phyloP scores from a whole-genome alignment of 2,113 vertebrate genomes.

The Equus przewalskii region DNA sequence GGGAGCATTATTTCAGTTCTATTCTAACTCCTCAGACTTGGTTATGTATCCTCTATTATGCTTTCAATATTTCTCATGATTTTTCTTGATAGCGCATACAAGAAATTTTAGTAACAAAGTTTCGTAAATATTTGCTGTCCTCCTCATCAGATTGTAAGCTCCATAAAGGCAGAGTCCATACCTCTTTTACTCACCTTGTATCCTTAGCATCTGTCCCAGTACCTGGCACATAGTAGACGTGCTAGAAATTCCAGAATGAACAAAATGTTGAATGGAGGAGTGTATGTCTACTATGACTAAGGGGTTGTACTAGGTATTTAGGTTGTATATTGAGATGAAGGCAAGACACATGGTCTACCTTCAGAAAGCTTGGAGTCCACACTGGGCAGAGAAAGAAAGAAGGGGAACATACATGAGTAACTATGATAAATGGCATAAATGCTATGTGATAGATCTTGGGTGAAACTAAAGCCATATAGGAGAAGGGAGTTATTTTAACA shows the following conservation, averaged over 20 bases:
- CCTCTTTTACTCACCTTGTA: neutral
- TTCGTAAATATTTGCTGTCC: neutral
- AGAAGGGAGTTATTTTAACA: neutral
- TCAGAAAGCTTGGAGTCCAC: neutral
- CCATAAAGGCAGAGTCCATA: neutral
- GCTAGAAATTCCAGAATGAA: neutral
- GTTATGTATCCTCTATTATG: neutral
- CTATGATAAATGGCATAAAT: neutral
- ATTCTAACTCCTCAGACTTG: neutral
- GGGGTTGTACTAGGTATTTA: neutral
- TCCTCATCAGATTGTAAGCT: neutral
- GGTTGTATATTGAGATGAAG: neutral
- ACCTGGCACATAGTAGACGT: neutral
- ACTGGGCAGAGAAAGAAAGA: neutral
- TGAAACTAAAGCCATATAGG: neutral
- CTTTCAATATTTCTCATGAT: neutral
- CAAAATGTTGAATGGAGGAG: neutral
- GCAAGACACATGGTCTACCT: neutral
- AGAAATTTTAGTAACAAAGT: neutral
- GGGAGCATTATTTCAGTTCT: conserved; percentile 20
- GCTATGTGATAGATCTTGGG: neutral
- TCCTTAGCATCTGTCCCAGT: neutral
- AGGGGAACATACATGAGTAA: neutral
- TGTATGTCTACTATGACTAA: neutral
- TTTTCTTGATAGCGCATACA: neutral